These are phyloP conservation scores for Illadopsis cleaveri DNA, from an alignment of 2,113 vertebrate species.

Conservation along the genomic window DNA sequence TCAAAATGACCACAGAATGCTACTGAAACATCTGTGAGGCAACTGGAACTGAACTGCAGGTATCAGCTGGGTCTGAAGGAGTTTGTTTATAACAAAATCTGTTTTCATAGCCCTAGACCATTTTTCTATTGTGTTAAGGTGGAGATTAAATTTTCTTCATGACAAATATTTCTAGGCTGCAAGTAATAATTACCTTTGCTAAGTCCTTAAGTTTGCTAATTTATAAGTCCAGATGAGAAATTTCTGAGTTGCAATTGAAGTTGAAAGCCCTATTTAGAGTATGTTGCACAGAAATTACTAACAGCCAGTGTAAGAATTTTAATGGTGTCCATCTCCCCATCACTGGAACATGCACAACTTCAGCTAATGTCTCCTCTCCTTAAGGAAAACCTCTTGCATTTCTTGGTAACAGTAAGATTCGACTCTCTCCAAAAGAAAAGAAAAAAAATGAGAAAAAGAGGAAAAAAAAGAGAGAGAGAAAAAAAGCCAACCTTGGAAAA, in stretches of 20 bases:
- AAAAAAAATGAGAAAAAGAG: not conserved
- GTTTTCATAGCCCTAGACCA: not conserved
- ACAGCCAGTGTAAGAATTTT: not conserved
- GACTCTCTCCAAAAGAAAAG: not conserved
- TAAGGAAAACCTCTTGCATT: not conserved
- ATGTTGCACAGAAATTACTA: not conserved
- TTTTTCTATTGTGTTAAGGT: not conserved
- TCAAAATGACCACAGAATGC: not conserved
- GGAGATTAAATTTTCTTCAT: not conserved
- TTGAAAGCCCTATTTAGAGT: not conserved
- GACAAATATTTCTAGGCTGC: not conserved
- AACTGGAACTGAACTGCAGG: not conserved
- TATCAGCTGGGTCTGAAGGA: not conserved
- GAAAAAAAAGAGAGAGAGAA: fast-evolving
- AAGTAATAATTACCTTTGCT: not conserved
- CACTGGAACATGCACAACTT: not conserved
- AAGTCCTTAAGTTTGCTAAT: not conserved
- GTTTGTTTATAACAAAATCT: not conserved
- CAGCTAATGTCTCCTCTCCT: not conserved
- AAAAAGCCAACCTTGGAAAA: not conserved
- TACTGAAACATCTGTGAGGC: not conserved
- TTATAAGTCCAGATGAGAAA: not conserved
- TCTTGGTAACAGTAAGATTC: not conserved
- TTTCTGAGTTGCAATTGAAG: not conserved
- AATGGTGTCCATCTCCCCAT: not conserved